Base-by-base conservation (phyloP, 2,888 invertebrate genomes). In the Griposia aprilina region DNA sequence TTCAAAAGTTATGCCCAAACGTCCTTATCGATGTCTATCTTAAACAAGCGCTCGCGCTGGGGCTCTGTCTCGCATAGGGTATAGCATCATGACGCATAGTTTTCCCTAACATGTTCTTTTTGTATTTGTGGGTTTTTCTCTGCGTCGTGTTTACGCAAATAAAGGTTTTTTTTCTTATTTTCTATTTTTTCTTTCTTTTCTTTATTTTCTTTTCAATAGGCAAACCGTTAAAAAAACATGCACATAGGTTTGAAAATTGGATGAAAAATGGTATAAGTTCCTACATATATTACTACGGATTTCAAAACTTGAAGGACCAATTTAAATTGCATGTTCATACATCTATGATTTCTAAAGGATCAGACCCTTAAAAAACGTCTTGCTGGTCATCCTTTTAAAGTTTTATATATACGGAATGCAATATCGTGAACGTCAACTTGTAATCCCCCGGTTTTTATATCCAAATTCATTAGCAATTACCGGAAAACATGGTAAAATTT, bases 391-490 rank as follows among this genome's bases (percentile, higher is more conserved):
- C 15, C 17, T 63, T 67, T 59, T 17, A 0, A 30, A 63, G 13
- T 50, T 20, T 4, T n/a, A 4, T 63, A 4, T 63, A 13, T 82
- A 52, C 11, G n/a, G 66, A 82, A 82, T 50, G 20, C n/a, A 11
- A n/a, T 52, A 52, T n/a, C 13, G 23, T 63, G 2, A 71, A 68
- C 6, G 7, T 2, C n/a, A 45, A 5, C 15, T 48, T 26, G 15
- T 36, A 57, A 20, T 70, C 50, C 11, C 30, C 23, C 26, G 8
- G 13, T 62, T 67, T 55, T 20, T 71, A 50, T 48, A 60, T 23
- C 36, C 11, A 65, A 65, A 65, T 70, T 62, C 65, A 69, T 69
- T 62, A 82, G 68, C 65, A 76, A 63, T 74, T 60, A 68, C 57
- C 5, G 26, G 26, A 20, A 13, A 8, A 62, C 17, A 41, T 11